A percentile compares a stretch with the other conserved stretches of the same genome.
phyloP scores from a whole-genome alignment of 2,113 vertebrate genomes.

The Crotalus horridus region DNA sequence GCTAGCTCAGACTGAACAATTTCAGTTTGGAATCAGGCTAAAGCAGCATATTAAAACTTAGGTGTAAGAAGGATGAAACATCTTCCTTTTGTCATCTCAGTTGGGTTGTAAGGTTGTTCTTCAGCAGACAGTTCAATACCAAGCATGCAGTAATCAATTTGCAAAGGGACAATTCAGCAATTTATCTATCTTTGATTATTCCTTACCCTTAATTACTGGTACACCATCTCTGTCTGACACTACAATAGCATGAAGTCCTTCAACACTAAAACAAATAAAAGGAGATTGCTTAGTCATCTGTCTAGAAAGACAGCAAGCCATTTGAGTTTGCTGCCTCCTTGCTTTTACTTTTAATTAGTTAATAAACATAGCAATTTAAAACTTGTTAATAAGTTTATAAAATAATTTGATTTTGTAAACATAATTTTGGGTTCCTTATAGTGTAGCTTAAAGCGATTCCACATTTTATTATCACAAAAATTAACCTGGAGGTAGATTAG shows the following conservation, averaged over 20 bases:
- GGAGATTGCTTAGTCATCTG: not conserved
- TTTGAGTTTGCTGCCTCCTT: not conserved
- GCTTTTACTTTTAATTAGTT: not conserved
- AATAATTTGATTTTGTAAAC: not conserved
- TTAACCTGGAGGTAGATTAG: not conserved
- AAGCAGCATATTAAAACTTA: not conserved
- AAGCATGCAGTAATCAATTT: not conserved
- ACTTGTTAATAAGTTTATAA: not conserved
- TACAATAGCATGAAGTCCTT: constrained; percentile 94
- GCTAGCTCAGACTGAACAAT: not conserved
- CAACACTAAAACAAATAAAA: constrained; percentile 72
- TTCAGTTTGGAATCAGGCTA: not conserved
- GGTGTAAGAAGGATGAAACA: not conserved
- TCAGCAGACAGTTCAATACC: not conserved
- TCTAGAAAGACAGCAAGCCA: not conserved
- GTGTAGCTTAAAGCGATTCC: not conserved
- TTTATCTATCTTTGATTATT: not conserved
- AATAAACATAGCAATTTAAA: not conserved
- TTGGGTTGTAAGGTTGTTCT: not conserved
- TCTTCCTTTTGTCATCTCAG: not conserved
- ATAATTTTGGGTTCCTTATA: not conserved
- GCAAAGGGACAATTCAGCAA: not conserved
- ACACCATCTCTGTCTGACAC: constrained; percentile 96
- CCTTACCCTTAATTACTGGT: constrained; percentile 94
- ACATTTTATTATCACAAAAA: not conserved